Evolutionary conservation across 2,888 invertebrate genomes (phyloP).

Genomic region (Rugalucina vietnamica): DNA sequence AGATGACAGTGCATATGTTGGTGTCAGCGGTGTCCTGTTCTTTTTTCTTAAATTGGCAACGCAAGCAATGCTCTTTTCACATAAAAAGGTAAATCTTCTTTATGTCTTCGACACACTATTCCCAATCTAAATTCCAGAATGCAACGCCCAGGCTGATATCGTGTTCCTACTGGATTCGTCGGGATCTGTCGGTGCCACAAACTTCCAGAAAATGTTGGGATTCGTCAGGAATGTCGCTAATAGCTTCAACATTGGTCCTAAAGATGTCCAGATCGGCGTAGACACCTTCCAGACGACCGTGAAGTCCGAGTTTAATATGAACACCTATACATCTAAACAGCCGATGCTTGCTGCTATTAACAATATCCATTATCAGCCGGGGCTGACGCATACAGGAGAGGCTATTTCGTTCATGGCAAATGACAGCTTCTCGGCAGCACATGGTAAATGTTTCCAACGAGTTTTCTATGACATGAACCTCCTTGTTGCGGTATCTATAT

Average conservation of each 20-base stretch:
- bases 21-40: neutral
- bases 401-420: conserved; percentile 66
- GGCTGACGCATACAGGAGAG: conserved; percentile 72
- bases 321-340: conserved; percentile 54
- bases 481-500: no score
- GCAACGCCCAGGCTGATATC: conserved; percentile 74
- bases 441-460: conserved; percentile 57
- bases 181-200: conserved; percentile 70
- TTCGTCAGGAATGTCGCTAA: conserved; percentile 71
- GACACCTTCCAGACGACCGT: conserved; percentile 71
- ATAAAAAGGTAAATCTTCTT: neutral
- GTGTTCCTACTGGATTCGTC: conserved; percentile 76
- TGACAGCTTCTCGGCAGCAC: conserved; percentile 68
- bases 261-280: conserved; percentile 65
- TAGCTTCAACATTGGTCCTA: conserved; percentile 69
- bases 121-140: conserved; percentile 40
- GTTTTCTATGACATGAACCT: no score
- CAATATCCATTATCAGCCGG: conserved; percentile 60
- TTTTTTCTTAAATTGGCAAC: neutral
- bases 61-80: neutral
- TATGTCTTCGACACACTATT: neutral
- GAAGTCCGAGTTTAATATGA: conserved; percentile 71
- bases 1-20: neutral
- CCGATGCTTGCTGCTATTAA: conserved; percentile 62
- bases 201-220: conserved; percentile 72